A percentile compares a stretch with the other conserved stretches of the same genome.
Evolutionary conservation across 2,888 invertebrate species (phyloP).

Genomic region (Bombylius major): DNA sequence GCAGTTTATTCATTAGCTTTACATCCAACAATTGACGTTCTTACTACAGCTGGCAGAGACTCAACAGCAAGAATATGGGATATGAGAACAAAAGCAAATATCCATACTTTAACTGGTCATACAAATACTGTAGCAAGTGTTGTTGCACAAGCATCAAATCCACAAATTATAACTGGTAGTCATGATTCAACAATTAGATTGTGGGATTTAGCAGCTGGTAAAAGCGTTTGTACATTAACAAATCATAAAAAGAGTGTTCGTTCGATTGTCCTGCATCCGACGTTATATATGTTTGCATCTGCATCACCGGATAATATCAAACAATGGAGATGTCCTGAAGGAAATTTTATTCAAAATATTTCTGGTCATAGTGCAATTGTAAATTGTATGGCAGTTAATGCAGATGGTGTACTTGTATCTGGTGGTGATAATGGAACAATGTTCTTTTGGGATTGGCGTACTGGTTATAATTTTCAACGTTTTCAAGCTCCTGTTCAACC

Average conservation of each 20-base stretch:
- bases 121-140: constrained; percentile 95
- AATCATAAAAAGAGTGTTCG: constrained; percentile 97
- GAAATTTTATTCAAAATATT: constrained; percentile 92
- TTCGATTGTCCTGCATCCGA: constrained; percentile 64
- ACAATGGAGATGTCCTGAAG: constrained; percentile 97
- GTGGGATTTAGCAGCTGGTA: constrained; percentile 96
- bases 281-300: constrained; percentile 86
- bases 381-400: constrained; percentile 90
- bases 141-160: constrained; percentile 83
- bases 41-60: constrained; percentile 89
- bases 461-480: constrained; percentile 96
- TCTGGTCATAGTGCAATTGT: constrained; percentile 96
- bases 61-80: constrained; percentile 97
- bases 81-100: constrained; percentile 96
- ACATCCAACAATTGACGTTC: constrained; percentile 90
- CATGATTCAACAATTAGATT: constrained; percentile 94
- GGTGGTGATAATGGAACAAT: constrained; percentile 98
- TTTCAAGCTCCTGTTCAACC: constrained; percentile 90
- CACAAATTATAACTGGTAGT: constrained; percentile 85
- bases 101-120: constrained; percentile 91
- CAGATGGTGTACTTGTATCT: constrained; percentile 90
- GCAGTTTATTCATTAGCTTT: constrained; percentile 88
- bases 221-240: constrained; percentile 85
- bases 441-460: constrained; percentile 98
- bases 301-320: constrained; percentile 98